A percentile compares a stretch with the other conserved stretches of the same genome.
Evolutionary conservation across 2,888 invertebrate species (phyloP).

Genomic region (Margaritifera margaritifera): DNA sequence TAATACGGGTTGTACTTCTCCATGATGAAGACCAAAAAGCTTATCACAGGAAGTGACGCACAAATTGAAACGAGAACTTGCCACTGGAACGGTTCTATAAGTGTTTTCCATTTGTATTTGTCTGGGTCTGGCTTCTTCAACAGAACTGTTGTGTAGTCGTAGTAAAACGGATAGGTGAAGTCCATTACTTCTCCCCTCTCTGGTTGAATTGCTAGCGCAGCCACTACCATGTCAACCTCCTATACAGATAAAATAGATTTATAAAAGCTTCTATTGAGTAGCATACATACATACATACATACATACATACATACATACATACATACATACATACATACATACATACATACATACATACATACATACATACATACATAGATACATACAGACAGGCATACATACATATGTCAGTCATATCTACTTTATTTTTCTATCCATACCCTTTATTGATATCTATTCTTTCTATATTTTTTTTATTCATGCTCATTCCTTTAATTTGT

Average conservation of each 20-base stretch:
- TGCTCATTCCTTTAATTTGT: too few species aligned
- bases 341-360: too few species aligned
- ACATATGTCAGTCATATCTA: too few species aligned
- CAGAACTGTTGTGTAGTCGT: constrained; percentile 40
- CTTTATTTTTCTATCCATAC: too few species aligned
- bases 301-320: too few species aligned
- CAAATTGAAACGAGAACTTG: constrained; percentile 35
- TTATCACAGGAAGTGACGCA: constrained; percentile 20
- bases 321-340: too few species aligned
- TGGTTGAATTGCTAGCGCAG: constrained; percentile 89
- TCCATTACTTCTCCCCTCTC: constrained; percentile 92
- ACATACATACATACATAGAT: too few species aligned
- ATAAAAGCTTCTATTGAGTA: too few species aligned
- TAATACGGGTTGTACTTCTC: constrained; percentile 35
- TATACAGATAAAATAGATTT: constrained; percentile 64
- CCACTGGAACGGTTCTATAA: constrained; percentile 40
- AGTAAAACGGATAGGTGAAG: constrained; percentile 84
- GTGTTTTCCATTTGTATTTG: constrained; percentile 36
- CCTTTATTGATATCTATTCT: too few species aligned
- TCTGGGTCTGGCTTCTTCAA: constrained; percentile 40
- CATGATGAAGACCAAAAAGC: constrained; percentile 26
- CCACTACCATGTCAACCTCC: constrained; percentile 88
- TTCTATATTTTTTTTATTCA: too few species aligned
- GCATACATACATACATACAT: too few species aligned
- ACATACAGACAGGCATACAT: too few species aligned